These are phyloP conservation scores for Dynastes maya DNA, from an alignment of 2,888 invertebrate genomes.

Conservation along the genomic window DNA sequence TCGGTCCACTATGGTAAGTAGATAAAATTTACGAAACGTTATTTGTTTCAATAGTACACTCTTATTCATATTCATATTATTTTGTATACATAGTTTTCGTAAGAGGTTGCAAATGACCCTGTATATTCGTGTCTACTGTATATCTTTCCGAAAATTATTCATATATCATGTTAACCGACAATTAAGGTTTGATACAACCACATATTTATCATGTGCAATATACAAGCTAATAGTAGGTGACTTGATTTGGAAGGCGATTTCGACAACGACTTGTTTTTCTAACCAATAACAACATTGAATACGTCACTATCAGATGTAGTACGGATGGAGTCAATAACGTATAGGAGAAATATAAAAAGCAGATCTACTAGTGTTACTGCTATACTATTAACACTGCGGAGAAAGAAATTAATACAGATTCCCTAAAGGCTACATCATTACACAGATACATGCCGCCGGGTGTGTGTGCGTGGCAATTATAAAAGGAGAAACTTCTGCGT, in stretches of 20 bases:
- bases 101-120: too few relatives aligned
- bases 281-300: conserved; percentile 7
- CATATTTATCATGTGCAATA: too few relatives aligned
- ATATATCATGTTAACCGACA: too few relatives aligned
- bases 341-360: conserved; percentile 21
- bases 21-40: too few relatives aligned
- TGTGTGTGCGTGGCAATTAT: conserved; percentile 47
- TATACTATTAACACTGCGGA: conserved; percentile 17
- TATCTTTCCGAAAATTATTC: too few relatives aligned
- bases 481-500: conserved; percentile 51
- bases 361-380: conserved; percentile 21
- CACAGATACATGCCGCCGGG: conserved; percentile 2
- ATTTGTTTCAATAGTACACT: too few relatives aligned
- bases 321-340: conserved; percentile 10
- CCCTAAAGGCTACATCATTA: conserved; percentile 46
- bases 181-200: too few relatives aligned
- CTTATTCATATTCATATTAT: too few relatives aligned
- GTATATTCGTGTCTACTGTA: too few relatives aligned
- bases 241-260: conserved; percentile 4
- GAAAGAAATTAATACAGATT: conserved; percentile 43
- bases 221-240: background rate
- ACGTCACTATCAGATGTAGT: conserved; percentile 20
- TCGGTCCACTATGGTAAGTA: too few relatives aligned
- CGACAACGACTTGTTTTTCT: background rate
- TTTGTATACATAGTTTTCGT: too few relatives aligned